Evolutionary conservation across 2,888 invertebrate genomes (phyloP), one percentile per base, ranked within the genome.

Genomic region (Hypselothyrea guttata): DNA sequence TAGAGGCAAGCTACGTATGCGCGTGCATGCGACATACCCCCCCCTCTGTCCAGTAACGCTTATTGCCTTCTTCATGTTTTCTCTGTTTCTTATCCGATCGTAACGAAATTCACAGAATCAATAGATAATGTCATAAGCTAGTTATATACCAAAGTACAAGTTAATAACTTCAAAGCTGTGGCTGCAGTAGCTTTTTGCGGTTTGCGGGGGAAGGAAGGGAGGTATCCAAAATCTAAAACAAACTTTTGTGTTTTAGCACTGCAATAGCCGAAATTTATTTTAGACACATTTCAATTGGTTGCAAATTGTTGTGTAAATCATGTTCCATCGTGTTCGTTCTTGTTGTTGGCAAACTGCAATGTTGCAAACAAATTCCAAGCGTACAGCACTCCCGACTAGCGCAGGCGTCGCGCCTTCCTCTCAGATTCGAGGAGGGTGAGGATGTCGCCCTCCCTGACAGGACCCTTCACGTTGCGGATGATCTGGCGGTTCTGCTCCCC

Each of bases 381-480:
- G 5, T 5, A 28, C 34, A 31, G 13, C 37, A 31, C 15, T 31
- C 11, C 27, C n/a, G n/a, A n/a, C 8, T 87, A 90, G 61, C 98
- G 93, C 89, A 99, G 93, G 92, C 99, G 96, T 91, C 99, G 97
- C 69, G 99, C 99, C 94, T 99, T 99, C 93, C 99, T 95, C 93
- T 99, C 99, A 89, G 98, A 98, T 91, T 99, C 99, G 78, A 99
- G 93, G 61, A 99, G 93, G 77, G 99, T 99, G 75, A 99, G 93
- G 90, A 99, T 97, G 90, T 99, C 99, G 60, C 98, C 99, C 92
- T 99, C 99, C 79, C 99, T 94, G 40, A 99, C 99, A 59, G 99
- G 99, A 67, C 99, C 99, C 91, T 99, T 99, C 54, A 99, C 99
- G 91, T 99, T 99, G 87, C 99, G 94, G 91, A 99, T 99, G 91